These are phyloP conservation scores for Lissocephala sabroskyi DNA, from an alignment of 2,888 invertebrate species.

Conservation along the genomic window DNA sequence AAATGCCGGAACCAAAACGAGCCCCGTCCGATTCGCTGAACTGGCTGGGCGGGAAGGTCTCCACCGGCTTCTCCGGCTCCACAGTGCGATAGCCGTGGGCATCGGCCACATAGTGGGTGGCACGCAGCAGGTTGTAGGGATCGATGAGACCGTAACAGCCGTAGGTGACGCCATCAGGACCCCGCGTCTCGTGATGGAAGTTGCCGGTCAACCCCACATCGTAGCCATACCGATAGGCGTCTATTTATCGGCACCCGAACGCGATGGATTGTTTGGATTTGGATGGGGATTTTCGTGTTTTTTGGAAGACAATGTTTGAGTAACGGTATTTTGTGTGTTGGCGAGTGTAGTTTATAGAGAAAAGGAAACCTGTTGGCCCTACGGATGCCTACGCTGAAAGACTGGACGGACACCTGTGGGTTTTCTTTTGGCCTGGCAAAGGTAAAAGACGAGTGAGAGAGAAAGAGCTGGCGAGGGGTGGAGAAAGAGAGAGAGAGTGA, in stretches of 20 bases:
- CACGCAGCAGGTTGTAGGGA: slow-evolving; percentile 78
- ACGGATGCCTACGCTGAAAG: too few relatives aligned
- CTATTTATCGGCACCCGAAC: too few relatives aligned
- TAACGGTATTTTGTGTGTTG: slow-evolving; percentile 15
- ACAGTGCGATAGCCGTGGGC: slow-evolving; percentile 84
- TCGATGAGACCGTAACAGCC: slow-evolving; percentile 87
- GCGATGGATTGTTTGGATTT: too few relatives aligned
- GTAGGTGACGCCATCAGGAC: slow-evolving; percentile 84
- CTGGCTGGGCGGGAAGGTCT: slow-evolving; percentile 73
- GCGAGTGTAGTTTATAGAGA: too few relatives aligned
- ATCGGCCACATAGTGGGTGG: slow-evolving; percentile 85
- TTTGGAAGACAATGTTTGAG: slow-evolving; percentile 30
- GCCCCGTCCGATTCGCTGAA: slow-evolving; percentile 52
- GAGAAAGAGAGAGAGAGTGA: too few relatives aligned
- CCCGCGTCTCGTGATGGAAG: slow-evolving; percentile 85
- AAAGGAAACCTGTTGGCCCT: too few relatives aligned
- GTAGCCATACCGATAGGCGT: slow-evolving; percentile 84
- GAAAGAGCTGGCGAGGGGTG: too few relatives aligned
- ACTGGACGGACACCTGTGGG: too few relatives aligned
- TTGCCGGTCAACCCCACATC: slow-evolving; percentile 83
- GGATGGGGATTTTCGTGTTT: neutral
- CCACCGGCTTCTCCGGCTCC: slow-evolving; percentile 79
- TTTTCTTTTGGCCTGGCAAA: too few relatives aligned
- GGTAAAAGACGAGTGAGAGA: too few relatives aligned
- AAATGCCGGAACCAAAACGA: slow-evolving; percentile 73